Evolutionary conservation across 2,888 invertebrate genomes (phyloP).

Genomic region (Parnassius orleans): DNA sequence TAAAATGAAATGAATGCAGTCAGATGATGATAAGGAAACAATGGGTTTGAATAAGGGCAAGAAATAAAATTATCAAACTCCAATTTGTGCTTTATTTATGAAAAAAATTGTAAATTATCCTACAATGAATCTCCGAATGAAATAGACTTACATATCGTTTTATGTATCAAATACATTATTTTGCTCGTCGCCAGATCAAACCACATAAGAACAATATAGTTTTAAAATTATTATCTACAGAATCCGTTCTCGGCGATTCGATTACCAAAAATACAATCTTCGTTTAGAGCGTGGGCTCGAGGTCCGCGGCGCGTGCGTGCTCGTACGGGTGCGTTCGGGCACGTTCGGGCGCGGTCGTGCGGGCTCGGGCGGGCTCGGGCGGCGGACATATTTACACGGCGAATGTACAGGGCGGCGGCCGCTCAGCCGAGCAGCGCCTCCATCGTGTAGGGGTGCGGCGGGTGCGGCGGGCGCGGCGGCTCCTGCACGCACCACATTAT

Average conservation of each 20-base stretch:
- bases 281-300: slow-evolving; percentile 45
- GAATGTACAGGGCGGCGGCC: slow-evolving; percentile 50
- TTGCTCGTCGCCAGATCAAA: slow-evolving; percentile 79
- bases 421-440: slow-evolving; percentile 83
- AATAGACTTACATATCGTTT: slow-evolving; percentile 82
- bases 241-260: slow-evolving; percentile 78
- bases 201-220: slow-evolving; percentile 80
- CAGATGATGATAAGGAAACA: neutral
- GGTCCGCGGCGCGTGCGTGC: slow-evolving; percentile 14
- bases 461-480: slow-evolving; percentile 61
- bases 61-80: slow-evolving; percentile 60
- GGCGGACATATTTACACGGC: slow-evolving; percentile 57
- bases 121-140: slow-evolving; percentile 83
- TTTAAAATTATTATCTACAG: slow-evolving; percentile 81
- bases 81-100: slow-evolving; percentile 84
- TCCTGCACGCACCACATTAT: slow-evolving; percentile 38
- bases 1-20: neutral
- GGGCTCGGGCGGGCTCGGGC: slow-evolving; percentile 28
- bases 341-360: slow-evolving; percentile 23
- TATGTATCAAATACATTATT: slow-evolving; percentile 81
- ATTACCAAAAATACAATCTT: slow-evolving; percentile 78
- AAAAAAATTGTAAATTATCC: slow-evolving; percentile 86
- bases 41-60: neutral
- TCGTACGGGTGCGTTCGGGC: slow-evolving; percentile 15
- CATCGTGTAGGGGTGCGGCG: slow-evolving; percentile 83